Base-by-base conservation (phyloP, 1,140 invertebrate species). In the Cyclina sinensis region DNA sequence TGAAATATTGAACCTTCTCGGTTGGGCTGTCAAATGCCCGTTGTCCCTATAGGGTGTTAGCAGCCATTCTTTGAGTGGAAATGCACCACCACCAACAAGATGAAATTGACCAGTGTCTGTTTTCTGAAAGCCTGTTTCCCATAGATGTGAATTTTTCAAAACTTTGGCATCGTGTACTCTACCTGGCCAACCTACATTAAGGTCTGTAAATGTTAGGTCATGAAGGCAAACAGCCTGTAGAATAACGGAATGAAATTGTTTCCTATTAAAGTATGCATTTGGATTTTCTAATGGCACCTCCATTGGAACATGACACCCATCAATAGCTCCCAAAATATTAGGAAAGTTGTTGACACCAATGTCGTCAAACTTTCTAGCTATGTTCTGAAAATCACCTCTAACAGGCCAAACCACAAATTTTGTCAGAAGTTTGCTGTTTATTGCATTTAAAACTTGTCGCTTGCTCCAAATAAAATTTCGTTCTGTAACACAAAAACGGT, bases 151-250 rank as follows among this genome's bases (percentile, higher is more conserved):
- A 57, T 88, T 88, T 24, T 78, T 24, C 30, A 88, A 37, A 27
- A 88, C 86, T 9, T 78, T 27, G 16, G 86, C 86, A 82, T 88
- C 86, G 82, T 88, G 86, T 11, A 24, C 21, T 27, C 59, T 82
- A 12, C 86, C 86, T 32, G 76, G 86, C 78, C 78, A 88, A 12
- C 86, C 78, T 30, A 59, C 68, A 54, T 73, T 82, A 46, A 39
- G 62, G 81, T 74, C 37, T 5, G 70, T 87, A 46, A 46, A 46
- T 46, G 16, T 16, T 16, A 46, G 7, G 16, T 46, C 43, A 46
- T 46, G 16, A 9, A 7, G 35, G 35, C 88, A 85, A n/a, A 89
- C 88, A 68, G 86, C 83, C 39, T 86, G 70, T 39, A 86, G 62
- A 48, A 83, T 84, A 30, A 89, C n/a, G 12, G 79, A 89, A 51